These are phyloP conservation scores for Syngnathus typhle DNA, from an alignment of 2,113 vertebrate genomes.

Conservation along the genomic window DNA sequence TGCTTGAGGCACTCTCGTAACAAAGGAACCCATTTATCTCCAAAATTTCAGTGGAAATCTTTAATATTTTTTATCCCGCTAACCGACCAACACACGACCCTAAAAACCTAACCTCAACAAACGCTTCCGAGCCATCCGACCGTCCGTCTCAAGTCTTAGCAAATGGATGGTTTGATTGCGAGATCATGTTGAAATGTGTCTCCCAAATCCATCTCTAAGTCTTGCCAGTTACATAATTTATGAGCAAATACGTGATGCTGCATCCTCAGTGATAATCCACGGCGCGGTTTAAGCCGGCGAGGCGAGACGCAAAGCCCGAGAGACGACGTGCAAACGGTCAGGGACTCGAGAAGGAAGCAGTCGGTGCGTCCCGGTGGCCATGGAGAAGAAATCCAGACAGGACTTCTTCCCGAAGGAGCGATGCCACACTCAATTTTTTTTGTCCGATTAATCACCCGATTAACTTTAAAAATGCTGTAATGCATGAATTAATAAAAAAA, in stretches of 20 bases:
- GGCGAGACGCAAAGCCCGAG: slow-evolving; percentile 2
- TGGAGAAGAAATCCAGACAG: slow-evolving; percentile 19
- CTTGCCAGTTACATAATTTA: not conserved
- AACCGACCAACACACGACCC: not conserved
- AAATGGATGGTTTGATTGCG: not conserved
- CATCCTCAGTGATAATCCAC: slow-evolving; percentile 12
- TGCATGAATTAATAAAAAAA: too few species aligned
- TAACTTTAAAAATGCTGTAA: too few species aligned
- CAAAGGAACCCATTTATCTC: too few species aligned
- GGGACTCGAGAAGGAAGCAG: not conserved
- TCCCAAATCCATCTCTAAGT: slow-evolving; percentile 14
- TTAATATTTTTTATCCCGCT: too few species aligned
- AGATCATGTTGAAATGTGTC: not conserved
- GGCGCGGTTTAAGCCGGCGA: slow-evolving; percentile 11
- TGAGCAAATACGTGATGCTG: slow-evolving; percentile 7
- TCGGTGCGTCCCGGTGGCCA: slow-evolving; percentile 12
- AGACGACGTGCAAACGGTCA: not conserved
- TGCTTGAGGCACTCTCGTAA: too few species aligned
- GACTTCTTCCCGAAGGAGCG: slow-evolving; percentile 38
- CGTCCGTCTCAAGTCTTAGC: not conserved
- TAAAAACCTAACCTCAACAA: not conserved
- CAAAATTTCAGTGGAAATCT: too few species aligned
- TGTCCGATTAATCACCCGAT: too few species aligned
- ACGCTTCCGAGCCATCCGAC: not conserved
- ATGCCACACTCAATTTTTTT: not conserved